Conservation (phyloP, 2,888 invertebrate species). For the Amphipyra berbera region DNA sequence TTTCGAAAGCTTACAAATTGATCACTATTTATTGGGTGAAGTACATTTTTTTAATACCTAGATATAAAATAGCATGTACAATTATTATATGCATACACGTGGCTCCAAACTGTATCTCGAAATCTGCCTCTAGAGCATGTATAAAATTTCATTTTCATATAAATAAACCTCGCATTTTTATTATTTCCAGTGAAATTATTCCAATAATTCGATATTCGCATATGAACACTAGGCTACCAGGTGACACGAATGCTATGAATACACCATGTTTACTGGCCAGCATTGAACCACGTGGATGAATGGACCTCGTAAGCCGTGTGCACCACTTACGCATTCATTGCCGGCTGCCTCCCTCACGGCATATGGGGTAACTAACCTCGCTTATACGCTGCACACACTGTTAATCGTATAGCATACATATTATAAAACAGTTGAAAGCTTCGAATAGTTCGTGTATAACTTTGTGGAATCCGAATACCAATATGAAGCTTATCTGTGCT, state of each 20-base stretch:
- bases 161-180: slow-evolving; percentile 17
- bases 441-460: slow-evolving; percentile 43
- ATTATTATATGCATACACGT: neutral
- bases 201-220: slow-evolving; percentile 40
- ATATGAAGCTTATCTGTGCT: slow-evolving; percentile 28
- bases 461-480: slow-evolving; percentile 34
- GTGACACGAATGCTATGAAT: slow-evolving; percentile 80
- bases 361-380: slow-evolving; percentile 81
- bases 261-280: slow-evolving; percentile 79
- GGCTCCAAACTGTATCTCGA: neutral
- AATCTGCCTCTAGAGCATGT: slow-evolving; percentile 4
- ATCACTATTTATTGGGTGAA: slow-evolving; percentile 2
- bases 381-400: slow-evolving; percentile 62
- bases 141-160: slow-evolving; percentile 20
- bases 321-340: slow-evolving; percentile 83
- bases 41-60: neutral
- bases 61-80: neutral
- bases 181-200: slow-evolving; percentile 19
- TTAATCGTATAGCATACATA: slow-evolving; percentile 45
- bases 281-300: slow-evolving; percentile 77
- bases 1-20: slow-evolving; percentile 5
- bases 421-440: slow-evolving; percentile 34
- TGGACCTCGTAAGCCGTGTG: slow-evolving; percentile 74
- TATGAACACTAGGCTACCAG: slow-evolving; percentile 79
- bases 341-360: slow-evolving; percentile 66